Conservation (phyloP, 2,113 vertebrate species). For the Atherinomorus stipes region DNA sequence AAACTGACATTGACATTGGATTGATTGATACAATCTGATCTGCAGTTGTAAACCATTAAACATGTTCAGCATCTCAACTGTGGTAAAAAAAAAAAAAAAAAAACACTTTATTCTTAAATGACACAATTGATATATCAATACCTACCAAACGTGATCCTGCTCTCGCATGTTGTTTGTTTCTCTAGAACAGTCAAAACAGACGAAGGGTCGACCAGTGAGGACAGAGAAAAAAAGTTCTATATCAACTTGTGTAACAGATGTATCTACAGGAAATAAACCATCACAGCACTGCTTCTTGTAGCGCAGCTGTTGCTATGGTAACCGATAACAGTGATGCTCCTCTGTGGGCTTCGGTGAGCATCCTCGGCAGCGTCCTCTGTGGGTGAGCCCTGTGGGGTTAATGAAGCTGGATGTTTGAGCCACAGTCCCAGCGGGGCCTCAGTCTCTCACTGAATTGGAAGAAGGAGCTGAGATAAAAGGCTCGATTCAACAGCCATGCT, state of each 20-base stretch:
- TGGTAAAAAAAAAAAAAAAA: too few species aligned
- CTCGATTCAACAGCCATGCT: conserved; percentile 28
- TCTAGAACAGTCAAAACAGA: too few species aligned
- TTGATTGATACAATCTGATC: too few species aligned
- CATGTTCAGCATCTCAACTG: too few species aligned
- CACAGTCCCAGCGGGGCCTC: not conserved
- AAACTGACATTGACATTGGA: too few species aligned
- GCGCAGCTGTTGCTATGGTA: conserved; percentile 31
- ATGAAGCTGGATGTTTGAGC: conserved; percentile 31
- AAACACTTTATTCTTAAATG: too few species aligned
- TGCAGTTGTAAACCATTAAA: too few species aligned
- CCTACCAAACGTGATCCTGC: too few species aligned
- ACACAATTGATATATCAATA: too few species aligned
- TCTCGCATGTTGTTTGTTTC: too few species aligned
- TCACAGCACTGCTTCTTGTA: not conserved
- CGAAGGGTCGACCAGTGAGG: too few species aligned
- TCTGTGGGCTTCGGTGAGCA: not conserved
- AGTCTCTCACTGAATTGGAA: conserved; percentile 17
- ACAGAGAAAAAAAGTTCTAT: not conserved
- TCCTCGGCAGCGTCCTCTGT: not conserved
- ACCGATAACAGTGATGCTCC: not conserved
- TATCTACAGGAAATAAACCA: not conserved
- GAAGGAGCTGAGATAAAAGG: conserved; percentile 38
- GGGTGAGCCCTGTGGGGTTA: conserved; percentile 29
- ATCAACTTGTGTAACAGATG: not conserved